These are phyloP conservation scores for Melipona quadrifasciata DNA, from an alignment of 1,140 invertebrate genomes.

Conservation along the genomic window DNA sequence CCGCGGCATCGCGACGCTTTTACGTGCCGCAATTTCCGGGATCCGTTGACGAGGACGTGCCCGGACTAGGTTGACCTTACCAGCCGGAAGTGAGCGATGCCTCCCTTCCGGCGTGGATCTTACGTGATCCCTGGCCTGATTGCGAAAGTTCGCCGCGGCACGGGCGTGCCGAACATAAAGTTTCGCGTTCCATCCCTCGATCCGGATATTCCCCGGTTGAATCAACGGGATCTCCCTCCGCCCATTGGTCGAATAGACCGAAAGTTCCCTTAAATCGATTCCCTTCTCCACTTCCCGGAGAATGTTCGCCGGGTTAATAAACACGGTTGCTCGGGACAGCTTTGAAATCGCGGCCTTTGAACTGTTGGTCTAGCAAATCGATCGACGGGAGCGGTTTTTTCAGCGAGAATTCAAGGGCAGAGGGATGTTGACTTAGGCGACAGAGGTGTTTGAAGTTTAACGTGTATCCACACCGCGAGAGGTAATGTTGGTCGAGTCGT, in stretches of 20 bases:
- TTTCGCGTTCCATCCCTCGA: slow-evolving; percentile 3
- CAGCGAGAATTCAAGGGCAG: not conserved
- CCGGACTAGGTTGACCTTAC: slow-evolving; percentile 43
- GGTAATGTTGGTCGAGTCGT: too few species aligned
- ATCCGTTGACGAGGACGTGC: slow-evolving; percentile 64
- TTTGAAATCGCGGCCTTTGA: not conserved
- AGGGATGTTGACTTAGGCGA: too few species aligned
- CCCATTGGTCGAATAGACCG: not conserved
- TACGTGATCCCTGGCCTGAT: slow-evolving; percentile 62
- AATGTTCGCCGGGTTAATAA: not conserved
- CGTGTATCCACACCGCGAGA: too few species aligned
- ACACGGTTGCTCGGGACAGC: not conserved
- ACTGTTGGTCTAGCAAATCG: not conserved
- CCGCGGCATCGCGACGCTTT: slow-evolving; percentile 32
- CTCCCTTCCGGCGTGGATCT: slow-evolving; percentile 51
- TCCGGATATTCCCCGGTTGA: not conserved
- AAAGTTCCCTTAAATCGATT: not conserved
- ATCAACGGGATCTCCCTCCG: not conserved
- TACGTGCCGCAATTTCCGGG: slow-evolving; percentile 65
- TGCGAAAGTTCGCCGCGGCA: slow-evolving; percentile 61
- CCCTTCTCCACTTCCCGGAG: not conserved
- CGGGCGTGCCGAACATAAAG: slow-evolving; percentile 40
- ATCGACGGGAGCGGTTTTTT: not conserved
- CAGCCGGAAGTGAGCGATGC: slow-evolving; percentile 61
- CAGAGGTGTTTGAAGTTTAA: too few species aligned